Percentiles rank a stretch among this genome's conserved stretches.
phyloP scores from a whole-genome alignment of 2,797 vertebrate species.

The Mormyrus hasselquistii region DNA sequence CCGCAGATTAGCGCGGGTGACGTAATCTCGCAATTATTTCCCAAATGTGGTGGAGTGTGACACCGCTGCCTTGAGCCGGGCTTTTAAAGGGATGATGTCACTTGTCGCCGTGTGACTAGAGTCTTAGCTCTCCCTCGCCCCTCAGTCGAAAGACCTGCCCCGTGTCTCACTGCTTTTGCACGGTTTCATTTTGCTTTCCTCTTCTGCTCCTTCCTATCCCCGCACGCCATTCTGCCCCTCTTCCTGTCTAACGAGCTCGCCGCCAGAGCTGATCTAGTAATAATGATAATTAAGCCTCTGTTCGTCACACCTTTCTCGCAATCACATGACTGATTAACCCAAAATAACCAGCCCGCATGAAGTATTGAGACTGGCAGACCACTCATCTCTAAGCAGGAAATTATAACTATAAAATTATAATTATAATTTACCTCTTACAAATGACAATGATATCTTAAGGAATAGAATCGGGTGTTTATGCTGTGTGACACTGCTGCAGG shows the following conservation, averaged over 20 bases:
- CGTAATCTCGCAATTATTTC: conserved; percentile 9
- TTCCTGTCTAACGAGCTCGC: neutral
- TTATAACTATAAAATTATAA: conserved; percentile 3
- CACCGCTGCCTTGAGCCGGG: neutral
- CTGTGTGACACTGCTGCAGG: neutral
- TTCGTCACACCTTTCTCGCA: conserved; percentile 54
- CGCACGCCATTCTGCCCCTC: neutral
- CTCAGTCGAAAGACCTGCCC: neutral
- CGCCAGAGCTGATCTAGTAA: neutral
- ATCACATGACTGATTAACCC: conserved; percentile 62
- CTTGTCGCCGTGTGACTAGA: conserved; percentile 5
- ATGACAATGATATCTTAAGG: conserved; percentile 2
- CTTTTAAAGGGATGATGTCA: conserved; percentile 3
- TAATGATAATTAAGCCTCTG: conserved; percentile 43
- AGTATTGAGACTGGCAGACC: conserved; percentile 66
- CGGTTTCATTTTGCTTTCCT: neutral
- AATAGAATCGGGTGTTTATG: neutral
- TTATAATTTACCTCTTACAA: conserved; percentile 8
- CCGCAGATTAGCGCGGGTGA: neutral
- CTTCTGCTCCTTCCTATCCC: neutral
- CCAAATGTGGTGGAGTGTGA: neutral
- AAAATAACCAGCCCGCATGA: conserved; percentile 61
- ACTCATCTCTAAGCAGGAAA: conserved; percentile 47
- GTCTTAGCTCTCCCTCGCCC: neutral
- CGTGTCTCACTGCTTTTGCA: neutral